A percentile compares a stretch with the other conserved stretches of the same genome.
Evolutionary conservation across 64 coral and sea anemone genomes (phyloP).

Genomic region (Dendrophyllia cribrosa): DNA sequence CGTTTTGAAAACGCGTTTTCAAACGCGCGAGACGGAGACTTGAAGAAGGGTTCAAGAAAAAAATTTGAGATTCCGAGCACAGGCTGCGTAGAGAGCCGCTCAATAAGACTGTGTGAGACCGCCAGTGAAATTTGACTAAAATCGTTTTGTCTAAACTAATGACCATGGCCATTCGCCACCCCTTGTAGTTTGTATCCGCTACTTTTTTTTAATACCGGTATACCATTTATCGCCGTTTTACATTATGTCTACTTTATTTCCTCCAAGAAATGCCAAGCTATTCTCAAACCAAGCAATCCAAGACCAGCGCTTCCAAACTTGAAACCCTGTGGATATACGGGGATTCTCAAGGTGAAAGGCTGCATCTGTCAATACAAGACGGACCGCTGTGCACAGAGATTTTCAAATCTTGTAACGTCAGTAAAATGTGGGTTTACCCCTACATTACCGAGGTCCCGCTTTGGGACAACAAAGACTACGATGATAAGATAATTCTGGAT

Average conservation of each 20-base stretch:
- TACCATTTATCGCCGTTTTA: no score
- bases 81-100: no score
- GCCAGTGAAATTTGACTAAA: no score
- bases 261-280: not conserved
- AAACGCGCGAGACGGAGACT: no score
- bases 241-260: not conserved
- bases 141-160: no score
- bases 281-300: not conserved
- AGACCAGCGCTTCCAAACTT: not conserved
- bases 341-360: slow-evolving; percentile 89
- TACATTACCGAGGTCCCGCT: slow-evolving; percentile 42
- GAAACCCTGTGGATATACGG: slow-evolving; percentile 82
- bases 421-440: slow-evolving; percentile 88
- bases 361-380: slow-evolving; percentile 47
- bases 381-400: slow-evolving; percentile 74
- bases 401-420: slow-evolving; percentile 82
- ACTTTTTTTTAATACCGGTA: no score
- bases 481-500: slow-evolving; percentile 59
- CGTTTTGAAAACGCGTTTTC: no score
- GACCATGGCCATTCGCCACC: no score
- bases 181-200: no score
- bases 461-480: slow-evolving; percentile 83
- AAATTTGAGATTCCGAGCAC: no score
- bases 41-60: no score
- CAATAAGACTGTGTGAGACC: no score